Evolutionary conservation across 2,888 invertebrate genomes (phyloP), one percentile per base, ranked within the genome.

Genomic region (Ectropis crepuscularia): DNA sequence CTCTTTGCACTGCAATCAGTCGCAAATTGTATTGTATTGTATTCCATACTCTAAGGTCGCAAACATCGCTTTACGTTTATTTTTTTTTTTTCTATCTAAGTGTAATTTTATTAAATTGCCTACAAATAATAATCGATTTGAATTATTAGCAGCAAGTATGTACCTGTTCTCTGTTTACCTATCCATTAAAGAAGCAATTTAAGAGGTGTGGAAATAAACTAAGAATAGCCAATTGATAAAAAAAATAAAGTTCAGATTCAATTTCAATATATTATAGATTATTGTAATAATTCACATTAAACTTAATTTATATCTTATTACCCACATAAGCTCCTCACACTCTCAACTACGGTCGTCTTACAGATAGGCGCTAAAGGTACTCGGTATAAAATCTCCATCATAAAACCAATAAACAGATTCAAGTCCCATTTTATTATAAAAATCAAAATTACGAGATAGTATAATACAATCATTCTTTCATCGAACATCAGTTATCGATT

Each of bases 371-470:
- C 90, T 90, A 90, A 88, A 91, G 92, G 92, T 92, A 91, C 90
- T 91, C 84, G 90, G 90, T 91, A 91, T 91, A 89, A 90, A 91
- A 90, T 91, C 88, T 90, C 87, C 90, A 89, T 90, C 90, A 91
- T 90, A 91, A 91, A 92, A 92, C 92, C 89, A 91, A 90, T 91
- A 90, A 91, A 92, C 90, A 92, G 92, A 92, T 91, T 92, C 92
- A 90, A 91, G 92, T 92, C 92, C 92, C 92, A 92, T 91, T 92
- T 92, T 92, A 92, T 92, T 92, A 92, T 92, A 92, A 92, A 92
- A 92, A 92, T 92, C 92, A 92, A 92, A 92, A 92, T 91, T 90
- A 92, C 92, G 91, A 90, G 90, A 90, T 91, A 72, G 58, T 72
- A 92, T 92, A 90, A 91, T 92, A 92, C 92, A 92, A 72, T 72